Evolutionary conservation across 1,140 invertebrate genomes (phyloP).

Genomic region (Microplitis demolitor): DNA sequence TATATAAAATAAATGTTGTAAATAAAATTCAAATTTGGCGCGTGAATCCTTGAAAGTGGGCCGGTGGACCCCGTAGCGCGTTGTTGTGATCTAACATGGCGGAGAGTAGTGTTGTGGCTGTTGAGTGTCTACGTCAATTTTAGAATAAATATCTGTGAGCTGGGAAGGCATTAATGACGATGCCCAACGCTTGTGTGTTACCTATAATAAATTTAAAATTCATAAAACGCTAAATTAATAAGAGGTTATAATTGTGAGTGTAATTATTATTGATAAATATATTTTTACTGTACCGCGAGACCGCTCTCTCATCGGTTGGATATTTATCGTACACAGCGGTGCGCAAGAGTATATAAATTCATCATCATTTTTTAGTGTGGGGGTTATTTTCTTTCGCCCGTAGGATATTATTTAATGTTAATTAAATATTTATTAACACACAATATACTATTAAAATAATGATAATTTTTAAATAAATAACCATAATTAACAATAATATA

Average conservation of each 20-base stretch:
- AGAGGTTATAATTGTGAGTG: constrained; percentile 1
- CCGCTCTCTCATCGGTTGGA: constrained; percentile 12
- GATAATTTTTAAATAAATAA: background rate
- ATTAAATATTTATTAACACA: background rate
- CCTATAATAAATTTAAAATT: background rate
- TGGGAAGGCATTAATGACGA: constrained; percentile 36
- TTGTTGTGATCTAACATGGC: constrained; percentile 63
- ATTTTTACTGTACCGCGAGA: constrained; percentile 15
- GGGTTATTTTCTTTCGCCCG: constrained; percentile 11
- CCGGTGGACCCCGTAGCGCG: constrained; percentile 57
- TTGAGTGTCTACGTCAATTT: constrained; percentile 58
- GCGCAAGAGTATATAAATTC: constrained; percentile 15
- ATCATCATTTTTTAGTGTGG: background rate
- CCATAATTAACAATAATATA: background rate
- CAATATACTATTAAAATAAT: background rate
- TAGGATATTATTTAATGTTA: background rate
- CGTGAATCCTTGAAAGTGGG: constrained; percentile 41
- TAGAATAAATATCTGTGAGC: constrained; percentile 42
- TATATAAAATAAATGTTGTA: background rate
- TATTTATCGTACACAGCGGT: constrained; percentile 19
- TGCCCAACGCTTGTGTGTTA: constrained; percentile 24
- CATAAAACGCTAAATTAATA: background rate
- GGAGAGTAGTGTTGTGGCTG: constrained; percentile 61
- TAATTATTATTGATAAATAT: background rate
- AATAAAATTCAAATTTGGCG: constrained; percentile 41